Conservation (phyloP, 2,797 vertebrate genomes). For the Serranus cabrilla region DNA sequence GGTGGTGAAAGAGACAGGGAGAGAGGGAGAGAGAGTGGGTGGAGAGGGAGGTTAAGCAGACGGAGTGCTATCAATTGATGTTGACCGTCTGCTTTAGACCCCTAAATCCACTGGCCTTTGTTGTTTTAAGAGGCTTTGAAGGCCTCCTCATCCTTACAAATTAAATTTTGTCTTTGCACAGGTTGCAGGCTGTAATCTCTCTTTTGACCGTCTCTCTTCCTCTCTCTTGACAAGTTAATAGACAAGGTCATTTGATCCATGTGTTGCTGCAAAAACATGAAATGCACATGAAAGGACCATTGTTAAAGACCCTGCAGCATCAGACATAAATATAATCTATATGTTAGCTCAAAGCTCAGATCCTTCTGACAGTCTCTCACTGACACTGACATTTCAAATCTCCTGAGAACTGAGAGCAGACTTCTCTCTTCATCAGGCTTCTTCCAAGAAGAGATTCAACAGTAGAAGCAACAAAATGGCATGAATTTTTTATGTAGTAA, state of each 20-base stretch:
- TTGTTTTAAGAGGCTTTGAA: slow-evolving; percentile 69
- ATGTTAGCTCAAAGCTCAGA: slow-evolving; percentile 27
- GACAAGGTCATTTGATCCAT: slow-evolving; percentile 22
- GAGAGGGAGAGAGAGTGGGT: slow-evolving; percentile 1
- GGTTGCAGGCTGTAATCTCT: slow-evolving; percentile 40
- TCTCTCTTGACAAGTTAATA: slow-evolving; percentile 45
- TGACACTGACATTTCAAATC: slow-evolving; percentile 55
- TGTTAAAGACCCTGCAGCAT: slow-evolving; percentile 31
- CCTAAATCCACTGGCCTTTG: slow-evolving; percentile 56
- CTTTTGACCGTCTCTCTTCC: slow-evolving; percentile 8
- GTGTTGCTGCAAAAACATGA: slow-evolving; percentile 6
- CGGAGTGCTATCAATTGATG: slow-evolving; percentile 55
- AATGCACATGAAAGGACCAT: slow-evolving; percentile 26
- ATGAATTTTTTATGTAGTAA: slow-evolving; percentile 61
- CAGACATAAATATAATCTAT: slow-evolving; percentile 31
- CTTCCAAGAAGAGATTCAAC: slow-evolving; percentile 55
- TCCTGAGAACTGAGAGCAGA: slow-evolving; percentile 48
- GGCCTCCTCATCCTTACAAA: slow-evolving; percentile 59
- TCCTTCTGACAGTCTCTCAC: slow-evolving; percentile 19
- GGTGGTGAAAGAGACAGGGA: background rate
- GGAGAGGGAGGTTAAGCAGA: slow-evolving; percentile 23
- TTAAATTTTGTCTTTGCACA: slow-evolving; percentile 54
- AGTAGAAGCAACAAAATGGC: slow-evolving; percentile 51
- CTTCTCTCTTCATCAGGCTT: slow-evolving; percentile 56
- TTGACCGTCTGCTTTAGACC: slow-evolving; percentile 35